Evolutionary conservation across 2,797 vertebrate genomes (phyloP).

Genomic region (Sebastes wilsoni): DNA sequence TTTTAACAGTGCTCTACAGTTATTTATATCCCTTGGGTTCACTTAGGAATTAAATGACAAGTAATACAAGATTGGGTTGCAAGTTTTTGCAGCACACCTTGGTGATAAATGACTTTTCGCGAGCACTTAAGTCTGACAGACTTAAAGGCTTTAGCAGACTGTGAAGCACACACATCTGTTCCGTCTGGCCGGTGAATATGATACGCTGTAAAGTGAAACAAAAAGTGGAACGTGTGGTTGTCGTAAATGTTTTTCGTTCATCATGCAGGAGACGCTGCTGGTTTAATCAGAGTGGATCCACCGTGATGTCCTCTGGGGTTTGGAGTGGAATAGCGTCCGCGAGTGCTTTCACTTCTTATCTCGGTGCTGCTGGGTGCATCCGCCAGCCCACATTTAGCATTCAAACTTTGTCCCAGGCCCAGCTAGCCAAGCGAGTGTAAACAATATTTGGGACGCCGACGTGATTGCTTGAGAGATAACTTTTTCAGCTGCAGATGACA

Average conservation of each 20-base stretch:
- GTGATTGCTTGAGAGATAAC: slow-evolving; percentile 39
- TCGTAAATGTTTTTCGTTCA: slow-evolving; percentile 6
- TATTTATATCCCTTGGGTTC: slow-evolving; percentile 20
- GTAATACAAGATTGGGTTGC: slow-evolving; percentile 11
- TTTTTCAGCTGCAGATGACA: slow-evolving; percentile 29
- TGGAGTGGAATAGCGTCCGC: slow-evolving; percentile 21
- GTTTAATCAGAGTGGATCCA: slow-evolving; percentile 49
- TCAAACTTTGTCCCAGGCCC: slow-evolving; percentile 49
- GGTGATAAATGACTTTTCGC: slow-evolving; percentile 18
- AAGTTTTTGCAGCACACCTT: background rate
- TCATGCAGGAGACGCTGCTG: slow-evolving; percentile 7
- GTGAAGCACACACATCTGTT: background rate
- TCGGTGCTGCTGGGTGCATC: slow-evolving; percentile 35
- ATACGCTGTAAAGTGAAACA: background rate
- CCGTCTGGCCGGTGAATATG: background rate
- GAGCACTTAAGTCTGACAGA: background rate
- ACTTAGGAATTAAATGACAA: slow-evolving; percentile 44
- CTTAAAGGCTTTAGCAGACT: background rate
- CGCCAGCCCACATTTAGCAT: slow-evolving; percentile 61
- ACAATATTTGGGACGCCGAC: slow-evolving; percentile 57
- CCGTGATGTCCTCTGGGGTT: slow-evolving; percentile 27
- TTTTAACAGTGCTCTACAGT: slow-evolving; percentile 43
- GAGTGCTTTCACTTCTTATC: slow-evolving; percentile 62
- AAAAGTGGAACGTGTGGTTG: background rate
- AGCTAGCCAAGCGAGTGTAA: slow-evolving; percentile 58